Conservation (phyloP, 2,113 vertebrate species). For the Pelvicachromis taeniatus region DNA sequence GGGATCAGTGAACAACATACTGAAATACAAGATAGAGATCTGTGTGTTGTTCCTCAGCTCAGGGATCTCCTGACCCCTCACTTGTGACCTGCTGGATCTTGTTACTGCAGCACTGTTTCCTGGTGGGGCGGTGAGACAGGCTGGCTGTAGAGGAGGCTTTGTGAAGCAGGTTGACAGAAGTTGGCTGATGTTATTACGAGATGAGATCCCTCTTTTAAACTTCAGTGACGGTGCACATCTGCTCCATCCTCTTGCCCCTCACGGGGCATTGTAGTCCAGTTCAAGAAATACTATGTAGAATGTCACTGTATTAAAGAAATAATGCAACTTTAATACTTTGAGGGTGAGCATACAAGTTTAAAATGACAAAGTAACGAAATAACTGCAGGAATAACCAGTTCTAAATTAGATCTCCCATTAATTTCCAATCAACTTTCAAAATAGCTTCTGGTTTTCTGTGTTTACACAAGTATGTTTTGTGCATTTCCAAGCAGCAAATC, state of each 20-base stretch:
- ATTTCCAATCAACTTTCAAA: not conserved
- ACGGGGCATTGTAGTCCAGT: slow-evolving; percentile 58
- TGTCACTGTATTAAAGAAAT: slow-evolving; percentile 53
- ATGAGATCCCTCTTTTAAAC: slow-evolving; percentile 28
- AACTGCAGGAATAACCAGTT: not conserved
- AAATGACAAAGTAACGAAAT: not conserved
- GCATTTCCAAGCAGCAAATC: not conserved
- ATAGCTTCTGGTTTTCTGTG: not conserved
- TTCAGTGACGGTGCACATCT: not conserved
- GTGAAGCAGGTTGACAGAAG: not conserved
- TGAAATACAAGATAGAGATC: slow-evolving; percentile 82
- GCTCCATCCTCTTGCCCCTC: slow-evolving; percentile 29
- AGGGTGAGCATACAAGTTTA: not conserved
- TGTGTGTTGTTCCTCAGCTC: slow-evolving; percentile 74
- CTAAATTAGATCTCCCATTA: not conserved
- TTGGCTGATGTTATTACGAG: not conserved
- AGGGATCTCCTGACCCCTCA: slow-evolving; percentile 61
- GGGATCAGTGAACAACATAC: slow-evolving; percentile 92
- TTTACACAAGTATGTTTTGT: not conserved
- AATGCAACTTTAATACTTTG: not conserved
- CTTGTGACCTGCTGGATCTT: slow-evolving; percentile 16
- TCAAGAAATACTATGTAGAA: slow-evolving; percentile 59
- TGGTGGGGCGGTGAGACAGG: not conserved
- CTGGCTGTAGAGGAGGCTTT: slow-evolving; percentile 27
- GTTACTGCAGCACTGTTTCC: slow-evolving; percentile 14